Evolutionary conservation across 2,797 vertebrate genomes (phyloP), one percentile per base, ranked within the genome.

Genomic region (Acanthurus leucopareius): DNA sequence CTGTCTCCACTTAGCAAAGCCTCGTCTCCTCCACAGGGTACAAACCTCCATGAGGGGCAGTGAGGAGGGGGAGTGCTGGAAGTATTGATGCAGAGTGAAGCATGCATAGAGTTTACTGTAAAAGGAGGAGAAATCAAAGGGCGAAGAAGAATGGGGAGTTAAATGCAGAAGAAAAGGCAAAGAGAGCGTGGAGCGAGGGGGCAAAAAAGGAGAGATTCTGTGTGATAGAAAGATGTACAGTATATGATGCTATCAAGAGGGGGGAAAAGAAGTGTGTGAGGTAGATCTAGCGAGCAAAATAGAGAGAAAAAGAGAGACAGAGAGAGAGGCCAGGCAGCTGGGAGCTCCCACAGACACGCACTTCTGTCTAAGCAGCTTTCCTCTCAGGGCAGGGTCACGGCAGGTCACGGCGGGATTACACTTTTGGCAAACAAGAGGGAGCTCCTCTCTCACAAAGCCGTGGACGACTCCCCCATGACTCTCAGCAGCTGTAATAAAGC

Each of bases 361-460:
- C 91, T 95, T 89, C 86, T 93, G 91, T 95, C 93, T 95, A 95
- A 96, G 95, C 94, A 94, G 95, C 94, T 95, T 95, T 95, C 92
- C 93, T 95, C 95, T 94, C 89, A 92, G 93, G 94, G 92, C 92
- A 79, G 91, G 94, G 94, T 95, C 92, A 90, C 86, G 83, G 84
- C 86, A 66, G 95, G 95, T 95, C 94, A 95, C 44, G 82, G 90
- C 72, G 84, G 95, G 95, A 96, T 96, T 96, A 95, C 94, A 95
- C 93, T 95, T 95, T 95, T 95, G 95, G 95, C 95, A 96, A 96
- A 95, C 94, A 95, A 94, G 92, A 93, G 91, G 93, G 92, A 94
- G 94, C 93, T 95, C 81, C 90, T 93, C 90, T 91, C 88, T 85
- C 88, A 89, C 91, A 93, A 89, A 92, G 88, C 91, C 86, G 81